Evolutionary conservation across 2,113 vertebrate genomes (phyloP).

Genomic region (Psittacula cyanocephala): DNA sequence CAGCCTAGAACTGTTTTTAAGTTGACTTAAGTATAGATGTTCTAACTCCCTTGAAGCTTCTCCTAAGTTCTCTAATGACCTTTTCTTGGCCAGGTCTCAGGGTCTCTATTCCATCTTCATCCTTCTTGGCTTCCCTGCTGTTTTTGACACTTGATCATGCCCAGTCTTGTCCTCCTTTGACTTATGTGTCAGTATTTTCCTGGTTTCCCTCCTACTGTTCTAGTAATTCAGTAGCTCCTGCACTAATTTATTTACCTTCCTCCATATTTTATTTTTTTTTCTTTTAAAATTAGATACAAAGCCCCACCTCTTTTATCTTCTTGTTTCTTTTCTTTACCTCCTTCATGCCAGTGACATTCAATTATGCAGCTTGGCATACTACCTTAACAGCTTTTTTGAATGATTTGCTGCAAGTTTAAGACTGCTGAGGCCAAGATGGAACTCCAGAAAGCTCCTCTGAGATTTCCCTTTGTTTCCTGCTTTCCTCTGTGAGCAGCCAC

Average conservation of each 20-base stretch:
- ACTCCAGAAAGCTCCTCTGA: not conserved
- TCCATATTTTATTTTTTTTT: not conserved
- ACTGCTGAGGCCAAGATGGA: not conserved
- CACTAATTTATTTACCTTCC: not conserved
- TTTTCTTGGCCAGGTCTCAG: slow-evolving; percentile 54
- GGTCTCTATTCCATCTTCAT: slow-evolving; percentile 59
- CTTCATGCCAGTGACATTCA: not conserved
- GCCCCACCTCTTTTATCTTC: not conserved
- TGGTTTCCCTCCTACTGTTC: slow-evolving; percentile 23
- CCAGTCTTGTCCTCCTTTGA: slow-evolving; percentile 57
- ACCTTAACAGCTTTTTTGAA: not conserved
- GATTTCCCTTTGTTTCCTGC: not conserved
- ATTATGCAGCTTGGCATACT: not conserved
- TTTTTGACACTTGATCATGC: slow-evolving; percentile 68
- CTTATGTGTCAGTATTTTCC: slow-evolving; percentile 34
- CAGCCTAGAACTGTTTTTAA: not conserved
- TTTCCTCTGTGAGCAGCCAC: not conserved
- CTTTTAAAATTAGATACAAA: not conserved
- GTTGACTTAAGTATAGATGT: not conserved
- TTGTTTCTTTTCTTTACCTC: not conserved
- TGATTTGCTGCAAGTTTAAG: not conserved
- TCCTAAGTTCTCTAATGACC: slow-evolving; percentile 26
- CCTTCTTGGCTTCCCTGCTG: slow-evolving; percentile 60
- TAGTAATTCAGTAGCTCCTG: not conserved
- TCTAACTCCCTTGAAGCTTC: slow-evolving; percentile 3